A percentile compares a stretch with the other conserved stretches of the same genome.
These are phyloP conservation scores for Dryocosmus kuriphilus DNA, from an alignment of 2,888 invertebrate species.

Conservation along the genomic window DNA sequence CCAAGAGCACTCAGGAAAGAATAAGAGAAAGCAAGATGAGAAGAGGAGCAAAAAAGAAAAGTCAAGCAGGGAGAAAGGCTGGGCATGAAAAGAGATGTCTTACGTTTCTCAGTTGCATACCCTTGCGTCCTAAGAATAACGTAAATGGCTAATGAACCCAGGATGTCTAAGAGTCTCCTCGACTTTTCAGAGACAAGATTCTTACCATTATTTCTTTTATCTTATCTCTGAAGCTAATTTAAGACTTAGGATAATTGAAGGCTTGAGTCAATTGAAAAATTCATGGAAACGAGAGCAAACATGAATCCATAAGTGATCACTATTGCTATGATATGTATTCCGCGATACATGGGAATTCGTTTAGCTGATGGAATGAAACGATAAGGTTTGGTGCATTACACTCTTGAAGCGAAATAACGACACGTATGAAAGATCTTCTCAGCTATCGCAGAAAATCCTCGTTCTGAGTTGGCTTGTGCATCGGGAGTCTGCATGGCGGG, in stretches of 20 bases:
- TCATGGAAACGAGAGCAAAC: neutral
- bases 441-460: slow-evolving; percentile 8
- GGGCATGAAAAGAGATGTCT: slow-evolving; percentile 22
- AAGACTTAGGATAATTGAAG: neutral
- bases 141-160: neutral
- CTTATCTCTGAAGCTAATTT: neutral
- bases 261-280: neutral
- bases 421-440: neutral
- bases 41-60: slow-evolving; percentile 39
- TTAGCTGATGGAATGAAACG: neutral
- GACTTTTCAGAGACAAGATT: neutral
- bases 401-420: slow-evolving; percentile 3
- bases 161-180: neutral
- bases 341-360: neutral
- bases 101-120: slow-evolving; percentile 18
- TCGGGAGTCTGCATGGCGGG: slow-evolving; percentile 19
- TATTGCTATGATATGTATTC: neutral
- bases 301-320: neutral
- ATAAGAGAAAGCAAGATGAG: slow-evolving; percentile 27
- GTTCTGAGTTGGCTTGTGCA: slow-evolving; percentile 12
- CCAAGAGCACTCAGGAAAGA: slow-evolving; percentile 57
- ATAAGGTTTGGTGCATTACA: slow-evolving; percentile 4
- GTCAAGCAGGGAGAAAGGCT: slow-evolving; percentile 37
- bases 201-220: neutral
- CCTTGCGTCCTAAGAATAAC: neutral